Percentiles rank a stretch among this genome's conserved stretches.
These are phyloP conservation scores for Chrysopa pallens DNA, from an alignment of 1,140 invertebrate species.

Conservation along the genomic window DNA sequence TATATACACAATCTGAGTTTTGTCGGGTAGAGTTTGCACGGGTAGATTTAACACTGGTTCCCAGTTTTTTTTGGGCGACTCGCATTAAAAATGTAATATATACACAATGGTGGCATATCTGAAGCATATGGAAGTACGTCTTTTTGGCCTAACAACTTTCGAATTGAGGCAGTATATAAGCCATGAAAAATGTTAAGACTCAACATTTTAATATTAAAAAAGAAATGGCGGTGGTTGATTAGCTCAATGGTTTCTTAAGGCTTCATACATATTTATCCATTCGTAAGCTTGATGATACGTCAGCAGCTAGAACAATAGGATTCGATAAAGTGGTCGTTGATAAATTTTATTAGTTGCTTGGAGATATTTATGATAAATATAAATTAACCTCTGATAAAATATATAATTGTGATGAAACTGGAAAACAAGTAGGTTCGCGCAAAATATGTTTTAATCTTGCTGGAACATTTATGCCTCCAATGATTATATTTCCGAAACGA, in stretches of 20 bases:
- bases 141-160: too few relatives aligned
- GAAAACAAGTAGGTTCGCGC: slow-evolving; percentile 18
- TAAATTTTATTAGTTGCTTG: too few relatives aligned
- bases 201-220: neutral
- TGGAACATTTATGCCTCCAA: slow-evolving; percentile 17
- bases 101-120: too few relatives aligned
- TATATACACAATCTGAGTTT: too few relatives aligned
- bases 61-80: too few relatives aligned
- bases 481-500: slow-evolving; percentile 14
- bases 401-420: slow-evolving; percentile 23
- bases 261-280: slow-evolving; percentile 13
- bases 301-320: slow-evolving; percentile 12
- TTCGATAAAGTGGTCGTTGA: slow-evolving; percentile 6
- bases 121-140: too few relatives aligned
- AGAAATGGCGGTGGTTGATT: slow-evolving; percentile 13
- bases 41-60: too few relatives aligned
- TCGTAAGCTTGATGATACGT: slow-evolving; percentile 17
- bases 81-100: too few relatives aligned
- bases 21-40: too few relatives aligned
- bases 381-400: slow-evolving; percentile 13
- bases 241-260: slow-evolving; percentile 15
- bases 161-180: too few relatives aligned
- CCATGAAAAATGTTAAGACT: too few relatives aligned
- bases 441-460: slow-evolving; percentile 20
- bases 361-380: slow-evolving; percentile 9